Base-by-base conservation (phyloP, 2,797 vertebrate species). In the Melanotaenia maccullochi region DNA sequence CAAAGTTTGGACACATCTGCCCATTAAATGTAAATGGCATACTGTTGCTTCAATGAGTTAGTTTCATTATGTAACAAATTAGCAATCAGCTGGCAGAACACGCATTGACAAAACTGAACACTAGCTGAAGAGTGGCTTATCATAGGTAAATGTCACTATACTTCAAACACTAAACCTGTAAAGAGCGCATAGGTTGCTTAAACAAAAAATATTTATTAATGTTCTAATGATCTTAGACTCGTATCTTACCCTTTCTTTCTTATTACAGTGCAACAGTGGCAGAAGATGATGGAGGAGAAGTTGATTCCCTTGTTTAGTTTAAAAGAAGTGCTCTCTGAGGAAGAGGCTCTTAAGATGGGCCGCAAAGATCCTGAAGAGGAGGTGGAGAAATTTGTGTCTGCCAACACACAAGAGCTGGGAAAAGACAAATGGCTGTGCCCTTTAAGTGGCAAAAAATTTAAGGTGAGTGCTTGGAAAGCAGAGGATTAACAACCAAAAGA, bases 351-450 rank as follows among this genome's bases (percentile, higher is more conserved):
- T 13, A 98, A 97, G 81, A 97, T 98, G 96, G 97, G 97, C 4
- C 95, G 96, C 51, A 98, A 97, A 77, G 96, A 97, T 75, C 96
- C 96, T 0, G 97, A 96, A 60, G 96, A 97, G 72, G 97, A 97
- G 79, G 95, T 97, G 88, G 96, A 97, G 83, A 97, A 97, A 83
- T 97, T 97, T 91, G 96, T 97, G 33, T 94, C 94, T 6, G 95
- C 96, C 5, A 97, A 97, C 90, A 97, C 97, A 0, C 96, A 97
- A 78, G 97, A 98, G 87, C 92, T 97, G 85, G 96, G 96, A 73
- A 98, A 97, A 84, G 97, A 97, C 92, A 97, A 97, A 77, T 97
- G 97, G 96, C 95, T 97, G 0, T 98, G 97, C 66, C 97, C 96
- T 0, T 94, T 97, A 4, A 97, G 97, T 59, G 96, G 96, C 68